A percentile compares a stretch with the other conserved stretches of the same genome.
Evolutionary conservation across 1,140 invertebrate genomes (phyloP).

Genomic region (Bradysia coprophila): DNA sequence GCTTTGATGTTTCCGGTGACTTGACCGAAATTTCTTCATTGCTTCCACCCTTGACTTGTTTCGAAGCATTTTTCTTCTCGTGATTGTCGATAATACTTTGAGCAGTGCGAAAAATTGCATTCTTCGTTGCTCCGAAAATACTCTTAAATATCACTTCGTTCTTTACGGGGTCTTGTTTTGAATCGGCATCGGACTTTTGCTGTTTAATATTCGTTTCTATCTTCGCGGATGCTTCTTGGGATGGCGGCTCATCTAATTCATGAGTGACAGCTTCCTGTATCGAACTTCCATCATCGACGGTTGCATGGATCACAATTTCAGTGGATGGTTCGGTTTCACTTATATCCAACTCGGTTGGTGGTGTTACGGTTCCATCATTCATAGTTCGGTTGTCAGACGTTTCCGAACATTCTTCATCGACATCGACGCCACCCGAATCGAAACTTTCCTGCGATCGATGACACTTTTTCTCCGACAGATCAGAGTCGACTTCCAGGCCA

Average conservation of each 20-base stretch:
- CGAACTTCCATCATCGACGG: conserved; percentile 21
- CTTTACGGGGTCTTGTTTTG: conserved; percentile 12
- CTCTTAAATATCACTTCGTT: conserved; percentile 18
- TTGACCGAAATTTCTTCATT: conserved; percentile 7
- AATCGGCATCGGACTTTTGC: not conserved
- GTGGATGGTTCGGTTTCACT: conserved; percentile 10
- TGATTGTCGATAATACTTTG: conserved; percentile 24
- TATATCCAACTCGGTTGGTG: conserved; percentile 17
- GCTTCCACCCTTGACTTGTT: conserved; percentile 6
- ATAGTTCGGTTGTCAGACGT: conserved; percentile 20
- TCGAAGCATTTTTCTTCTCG: conserved; percentile 23
- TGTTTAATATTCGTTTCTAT: not conserved
- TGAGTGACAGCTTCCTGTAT: too few species aligned
- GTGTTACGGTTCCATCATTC: conserved; percentile 19
- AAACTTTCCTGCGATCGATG: conserved; percentile 44
- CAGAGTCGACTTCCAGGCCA: conserved; percentile 38
- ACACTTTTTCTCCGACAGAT: conserved; percentile 23
- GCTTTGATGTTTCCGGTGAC: conserved; percentile 21
- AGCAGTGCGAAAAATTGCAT: conserved; percentile 23
- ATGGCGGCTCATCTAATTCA: too few species aligned
- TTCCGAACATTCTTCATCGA: conserved; percentile 34
- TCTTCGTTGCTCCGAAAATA: conserved; percentile 23
- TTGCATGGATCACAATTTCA: conserved; percentile 7
- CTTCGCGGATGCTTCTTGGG: not conserved
- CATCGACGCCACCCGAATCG: conserved; percentile 42